Base-by-base conservation (phyloP, 2,888 invertebrate species). In the Ferrisia virgata region DNA sequence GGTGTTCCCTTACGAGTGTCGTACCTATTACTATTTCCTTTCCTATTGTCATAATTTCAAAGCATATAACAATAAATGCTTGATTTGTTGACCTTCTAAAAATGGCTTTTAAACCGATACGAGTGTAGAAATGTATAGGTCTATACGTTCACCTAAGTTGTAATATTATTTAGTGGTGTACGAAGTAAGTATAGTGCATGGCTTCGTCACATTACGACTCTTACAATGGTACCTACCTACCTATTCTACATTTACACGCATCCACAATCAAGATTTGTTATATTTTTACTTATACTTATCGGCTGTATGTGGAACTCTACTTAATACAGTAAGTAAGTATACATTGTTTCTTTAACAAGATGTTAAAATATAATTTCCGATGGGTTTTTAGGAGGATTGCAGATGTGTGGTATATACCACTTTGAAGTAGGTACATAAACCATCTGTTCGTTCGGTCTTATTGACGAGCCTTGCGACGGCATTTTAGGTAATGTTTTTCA, bases 341-440 rank as follows among this genome's bases (percentile, higher is more conserved):
- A 72, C 72, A 72, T 72, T 72, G 72, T 72, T 72, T 72, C 72
- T 72, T 72, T 72, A 72, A 72, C 72, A 72, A 72, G 72, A 72
- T 72, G 72, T 72, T 72, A 72, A 72, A 72, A 72, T 72, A 72
- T 72, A 72, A 72, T 72, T 72, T 72, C 72, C 72, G 72, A 72
- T 72, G 72, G 33, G 64, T 33, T 72, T 72, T 72, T 33, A n/a
- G 33, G 33, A 72, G 72, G 33, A 72, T 72, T 33, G 25, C 11
- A 18, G 33, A 72, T 33, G 33, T 72, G 72, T 72, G 72, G n/a
- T 4, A 33, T 33, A 33, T 31, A 33, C 72, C n/a, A 72, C 72
- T 72, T 72, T 64, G 28, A 64, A 64, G 18, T 72, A 72, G n/a
- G 5, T 72, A 72, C 72, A 36, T 72, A 72, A 72, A 72, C 72